These are phyloP conservation scores for Phoebastria nigripes DNA, from an alignment of 2,797 vertebrate species.

Conservation along the genomic window DNA sequence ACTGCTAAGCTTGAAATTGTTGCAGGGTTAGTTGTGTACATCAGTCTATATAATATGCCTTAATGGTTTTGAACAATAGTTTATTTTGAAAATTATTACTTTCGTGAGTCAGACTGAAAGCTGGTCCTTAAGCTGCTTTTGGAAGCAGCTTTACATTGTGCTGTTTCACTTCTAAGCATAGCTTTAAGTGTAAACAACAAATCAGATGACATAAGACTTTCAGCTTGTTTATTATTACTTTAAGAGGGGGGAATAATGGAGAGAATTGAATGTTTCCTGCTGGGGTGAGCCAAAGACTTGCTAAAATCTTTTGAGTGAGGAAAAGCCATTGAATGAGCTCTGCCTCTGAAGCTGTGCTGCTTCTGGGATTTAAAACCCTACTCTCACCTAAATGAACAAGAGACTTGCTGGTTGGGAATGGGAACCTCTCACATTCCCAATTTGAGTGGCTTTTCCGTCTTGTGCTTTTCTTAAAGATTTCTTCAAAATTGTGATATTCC, in stretches of 20 bases:
- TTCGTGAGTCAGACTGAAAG: not conserved
- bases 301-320: not conserved
- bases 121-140: not conserved
- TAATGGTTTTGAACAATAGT: not conserved
- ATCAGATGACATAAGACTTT: not conserved
- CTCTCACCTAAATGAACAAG: not conserved
- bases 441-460: not conserved
- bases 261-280: not conserved
- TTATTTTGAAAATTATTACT: not conserved
- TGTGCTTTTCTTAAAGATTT: rapidly evolving
- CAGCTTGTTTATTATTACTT: not conserved
- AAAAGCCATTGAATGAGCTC: not conserved
- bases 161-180: not conserved
- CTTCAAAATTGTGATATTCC: not conserved
- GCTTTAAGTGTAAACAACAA: not conserved
- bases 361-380: not conserved
- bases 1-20: not conserved
- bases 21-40: not conserved
- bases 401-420: not conserved
- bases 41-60: not conserved
- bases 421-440: rapidly evolving
- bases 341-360: not conserved
- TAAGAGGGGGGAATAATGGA: not conserved
- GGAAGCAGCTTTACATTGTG: not conserved
- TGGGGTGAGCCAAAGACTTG: not conserved